phyloP scores from a whole-genome alignment of 2,888 invertebrate species.

The Dimorphilus gyrociliatus region DNA sequence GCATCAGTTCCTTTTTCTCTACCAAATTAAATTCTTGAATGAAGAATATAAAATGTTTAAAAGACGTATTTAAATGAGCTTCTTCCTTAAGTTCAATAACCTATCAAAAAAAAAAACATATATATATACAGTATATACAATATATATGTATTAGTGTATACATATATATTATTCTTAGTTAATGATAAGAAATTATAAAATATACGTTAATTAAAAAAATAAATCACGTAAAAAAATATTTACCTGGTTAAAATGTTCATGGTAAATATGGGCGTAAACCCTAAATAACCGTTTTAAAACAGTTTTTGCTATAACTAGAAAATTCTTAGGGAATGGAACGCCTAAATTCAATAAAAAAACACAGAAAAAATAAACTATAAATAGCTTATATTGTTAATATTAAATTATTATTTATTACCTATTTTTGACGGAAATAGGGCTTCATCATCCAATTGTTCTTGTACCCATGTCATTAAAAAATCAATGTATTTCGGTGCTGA shows the following conservation, averaged over 20 bases:
- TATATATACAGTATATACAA: too few relatives aligned
- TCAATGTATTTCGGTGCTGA: constrained; percentile 98
- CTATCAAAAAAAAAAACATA: not conserved
- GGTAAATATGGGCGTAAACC: constrained; percentile 98
- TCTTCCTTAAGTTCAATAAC: constrained; percentile 86
- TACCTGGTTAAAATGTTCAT: constrained; percentile 84
- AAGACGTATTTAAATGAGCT: constrained; percentile 95
- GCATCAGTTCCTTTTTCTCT: constrained; percentile 85
- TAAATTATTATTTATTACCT: constrained; percentile 40
- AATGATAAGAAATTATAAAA: too few relatives aligned
- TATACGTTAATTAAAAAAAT: not conserved
- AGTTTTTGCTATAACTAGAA: constrained; percentile 86
- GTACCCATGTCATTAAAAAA: constrained; percentile 98
- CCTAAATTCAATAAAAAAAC: constrained; percentile 43
- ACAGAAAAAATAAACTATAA: too few relatives aligned
- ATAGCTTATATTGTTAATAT: not conserved
- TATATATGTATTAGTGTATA: too few relatives aligned
- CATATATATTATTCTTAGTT: too few relatives aligned
- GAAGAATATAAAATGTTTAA: constrained; percentile 98
- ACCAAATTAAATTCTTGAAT: constrained; percentile 91
- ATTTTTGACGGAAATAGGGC: constrained; percentile 95
- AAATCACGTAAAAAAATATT: constrained; percentile 1
- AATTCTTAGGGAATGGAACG: constrained; percentile 94
- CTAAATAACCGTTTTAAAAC: constrained; percentile 92
- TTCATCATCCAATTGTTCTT: constrained; percentile 97